phyloP scores from a whole-genome alignment of 1,140 invertebrate genomes.

The Pseudobourletiella spinata region DNA sequence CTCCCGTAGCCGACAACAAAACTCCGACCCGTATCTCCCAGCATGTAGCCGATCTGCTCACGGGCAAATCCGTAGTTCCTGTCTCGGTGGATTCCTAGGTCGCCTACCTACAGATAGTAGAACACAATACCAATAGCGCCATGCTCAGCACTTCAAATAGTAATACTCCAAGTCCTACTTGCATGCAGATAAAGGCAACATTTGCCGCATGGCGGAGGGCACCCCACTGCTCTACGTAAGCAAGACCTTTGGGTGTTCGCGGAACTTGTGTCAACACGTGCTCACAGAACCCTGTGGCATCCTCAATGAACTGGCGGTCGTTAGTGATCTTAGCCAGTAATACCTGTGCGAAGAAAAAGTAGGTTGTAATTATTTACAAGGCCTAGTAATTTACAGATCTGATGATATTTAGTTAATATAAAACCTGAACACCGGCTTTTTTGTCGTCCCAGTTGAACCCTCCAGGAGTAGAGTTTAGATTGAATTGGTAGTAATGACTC shows the following conservation, averaged over 20 bases:
- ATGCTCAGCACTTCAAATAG: too few relatives aligned
- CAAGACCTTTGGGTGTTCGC: conserved; percentile 37
- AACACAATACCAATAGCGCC: too few relatives aligned
- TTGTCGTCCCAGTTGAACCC: conserved; percentile 55
- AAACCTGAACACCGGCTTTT: conserved; percentile 49
- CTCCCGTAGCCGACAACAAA: conserved; percentile 46
- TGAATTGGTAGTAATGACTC: conserved; percentile 46
- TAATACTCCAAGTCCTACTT: conserved; percentile 1
- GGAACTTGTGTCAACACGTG: conserved; percentile 24
- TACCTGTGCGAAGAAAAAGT: too few relatives aligned
- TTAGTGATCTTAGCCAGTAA: conserved; percentile 24
- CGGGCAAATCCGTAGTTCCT: conserved; percentile 40
- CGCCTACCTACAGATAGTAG: too few relatives aligned
- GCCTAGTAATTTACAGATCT: not conserved
- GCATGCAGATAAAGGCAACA: conserved; percentile 38
- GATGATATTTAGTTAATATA: not conserved
- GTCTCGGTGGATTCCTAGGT: conserved; percentile 27
- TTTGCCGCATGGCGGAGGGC: conserved; percentile 37
- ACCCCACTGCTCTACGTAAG: conserved; percentile 39
- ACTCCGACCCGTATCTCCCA: conserved; percentile 44
- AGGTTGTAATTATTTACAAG: not conserved
- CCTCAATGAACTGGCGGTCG: conserved; percentile 30
- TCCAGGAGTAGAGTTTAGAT: conserved; percentile 44
- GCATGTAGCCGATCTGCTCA: conserved; percentile 43
- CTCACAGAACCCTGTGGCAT: conserved; percentile 35